A percentile compares a stretch with the other conserved stretches of the same genome.
These are phyloP conservation scores for Hestina assimilis DNA, from an alignment of 1,140 invertebrate species.

Conservation along the genomic window DNA sequence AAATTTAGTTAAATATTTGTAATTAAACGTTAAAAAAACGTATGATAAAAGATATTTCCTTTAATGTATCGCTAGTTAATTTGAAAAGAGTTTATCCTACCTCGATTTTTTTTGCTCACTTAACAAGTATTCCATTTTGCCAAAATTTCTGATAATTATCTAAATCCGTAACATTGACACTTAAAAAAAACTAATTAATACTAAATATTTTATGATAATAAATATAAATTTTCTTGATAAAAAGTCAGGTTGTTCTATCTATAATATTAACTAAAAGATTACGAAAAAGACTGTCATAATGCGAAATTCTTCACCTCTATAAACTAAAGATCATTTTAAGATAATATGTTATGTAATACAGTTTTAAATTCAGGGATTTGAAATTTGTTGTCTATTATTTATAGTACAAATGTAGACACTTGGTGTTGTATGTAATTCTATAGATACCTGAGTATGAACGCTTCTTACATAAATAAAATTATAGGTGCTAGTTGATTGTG, in stretches of 20 bases:
- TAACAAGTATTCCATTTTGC: background rate
- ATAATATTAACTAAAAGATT: no score
- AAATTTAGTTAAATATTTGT: background rate
- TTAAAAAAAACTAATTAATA: background rate
- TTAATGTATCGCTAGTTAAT: no score
- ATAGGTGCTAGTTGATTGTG: slow-evolving; percentile 68
- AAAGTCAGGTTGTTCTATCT: no score
- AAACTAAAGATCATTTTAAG: slow-evolving; percentile 1
- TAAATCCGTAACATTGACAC: background rate
- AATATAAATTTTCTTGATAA: no score
- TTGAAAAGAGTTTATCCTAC: slow-evolving; percentile 2
- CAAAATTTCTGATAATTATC: slow-evolving; percentile 1
- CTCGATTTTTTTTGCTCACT: slow-evolving; percentile 2
- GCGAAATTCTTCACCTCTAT: background rate
- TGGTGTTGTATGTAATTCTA: background rate
- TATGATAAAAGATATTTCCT: no score
- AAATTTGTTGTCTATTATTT: slow-evolving; percentile 18
- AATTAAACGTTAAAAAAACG: no score
- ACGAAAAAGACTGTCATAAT: background rate
- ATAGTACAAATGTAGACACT: slow-evolving; percentile 14
- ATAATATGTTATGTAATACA: background rate
- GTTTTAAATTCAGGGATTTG: background rate
- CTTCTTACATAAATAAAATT: slow-evolving; percentile 41
- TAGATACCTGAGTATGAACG: background rate
- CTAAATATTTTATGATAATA: no score